Evolutionary conservation across 2,888 invertebrate genomes (phyloP), one percentile per base, ranked within the genome.

Genomic region (Elmis aenea): DNA sequence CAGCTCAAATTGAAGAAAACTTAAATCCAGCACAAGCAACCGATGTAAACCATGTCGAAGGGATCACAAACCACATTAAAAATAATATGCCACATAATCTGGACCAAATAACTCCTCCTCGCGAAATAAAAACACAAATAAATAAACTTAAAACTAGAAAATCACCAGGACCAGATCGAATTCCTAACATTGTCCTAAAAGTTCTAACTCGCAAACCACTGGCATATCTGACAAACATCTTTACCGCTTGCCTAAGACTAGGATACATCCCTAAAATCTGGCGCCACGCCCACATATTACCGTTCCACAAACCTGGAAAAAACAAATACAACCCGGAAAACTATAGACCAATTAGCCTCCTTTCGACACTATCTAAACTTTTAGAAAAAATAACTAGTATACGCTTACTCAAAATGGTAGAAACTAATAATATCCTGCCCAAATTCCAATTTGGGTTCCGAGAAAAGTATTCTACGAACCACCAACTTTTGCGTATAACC

Each of bases 401-500:
- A 6, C 9, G 23, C 12, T n/a, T 22, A 22, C 9, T 13, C 21
- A 31, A 12, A 22, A 23, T 3, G 13, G n/a, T 3, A 21, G 21
- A 6, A 22, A 22, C 9, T 9, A 22, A n/a, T n/a, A n/a, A n/a
- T n/a, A n/a, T n/a, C n/a, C n/a, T n/a, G n/a, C n/a, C n/a, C n/a
- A n/a, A n/a, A 11, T 22, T 22, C 8, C 55, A 57, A 44, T 52
- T 50, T 35, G 51, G 52, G 5, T 57, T 57, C 37, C 24, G 54
- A 16, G 27, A 23, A 14, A 34, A 40, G n/a, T 54, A 32, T 13
- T 32, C 32, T 5, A 25, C n/a, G n/a, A n/a, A n/a, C n/a, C n/a
- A n/a, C n/a, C n/a, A n/a, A n/a, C n/a, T n/a, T n/a, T n/a, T n/a
- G 13, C 1, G 48, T 30, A 45, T 59, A n/a, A 39, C 33, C n/a